Evolutionary conservation across 2,888 invertebrate species (phyloP), one percentile per base, ranked within the genome.

Genomic region (Polymixis flavicincta): DNA sequence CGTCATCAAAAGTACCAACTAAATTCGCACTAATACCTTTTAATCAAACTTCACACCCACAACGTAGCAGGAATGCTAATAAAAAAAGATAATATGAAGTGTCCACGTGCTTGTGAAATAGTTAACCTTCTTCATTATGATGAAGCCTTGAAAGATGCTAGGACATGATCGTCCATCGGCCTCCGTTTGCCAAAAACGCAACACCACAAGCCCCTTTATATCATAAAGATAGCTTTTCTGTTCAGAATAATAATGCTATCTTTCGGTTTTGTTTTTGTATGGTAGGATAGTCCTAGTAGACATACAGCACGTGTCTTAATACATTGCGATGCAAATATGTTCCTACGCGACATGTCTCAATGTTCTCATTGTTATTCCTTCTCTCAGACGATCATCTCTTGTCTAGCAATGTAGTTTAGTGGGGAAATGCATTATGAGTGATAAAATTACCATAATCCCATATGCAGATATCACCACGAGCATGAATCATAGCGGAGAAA

Each of bases 401-500:
- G n/a, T 32, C 32, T 45, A 45, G 45, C 22, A 68, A 55, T 61
- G 69, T 61, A 69, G 60, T 78, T 83, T n/a, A 78, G 55, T 61
- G 32, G 78, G 6, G 14, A 67, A 55, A 60, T 61, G 54, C 64
- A 45, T 63, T 25, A 65, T 54, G 25, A 19, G 37, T 22, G 32
- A 60, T 66, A 59, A 59, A 28, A 80, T 70, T 55, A 50, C 66
- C 84, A 72, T 80, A 73, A 54, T 50, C 14, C 19, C 54, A 71
- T 54, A 14, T 28, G n/a, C 3, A 59, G 6, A 32, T 65, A 45
- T 37, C 54, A 48, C 59, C 64, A 73, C 55, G 63, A 71, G 45
- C 57, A 57, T 75, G 63, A 83, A 83, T 86, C 84, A 75, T 68
- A n/a, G 61, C 63, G 37, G n/a, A 14, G 11, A 17, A 78, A 70